phyloP scores from a whole-genome alignment of 2,888 invertebrate species.

The Thereva nobilitata region DNA sequence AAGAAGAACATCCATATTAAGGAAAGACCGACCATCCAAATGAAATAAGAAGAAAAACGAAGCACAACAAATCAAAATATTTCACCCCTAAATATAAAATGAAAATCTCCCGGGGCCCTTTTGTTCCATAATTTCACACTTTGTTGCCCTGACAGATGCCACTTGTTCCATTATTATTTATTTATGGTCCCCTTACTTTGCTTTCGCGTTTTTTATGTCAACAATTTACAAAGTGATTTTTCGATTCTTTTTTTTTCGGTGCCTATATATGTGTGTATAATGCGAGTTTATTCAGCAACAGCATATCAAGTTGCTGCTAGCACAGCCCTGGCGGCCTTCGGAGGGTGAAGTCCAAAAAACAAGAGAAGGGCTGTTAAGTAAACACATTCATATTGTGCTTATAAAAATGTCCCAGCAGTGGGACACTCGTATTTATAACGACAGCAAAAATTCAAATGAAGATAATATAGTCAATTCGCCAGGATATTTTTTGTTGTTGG shows the following conservation, averaged over 20 bases:
- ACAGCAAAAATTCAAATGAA: conserved; percentile 39
- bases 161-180: conserved; percentile 50
- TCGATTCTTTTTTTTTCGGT: conserved; percentile 16
- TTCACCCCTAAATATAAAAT: conserved; percentile 14
- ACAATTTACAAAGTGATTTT: conserved; percentile 43
- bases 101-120: conserved; percentile 23
- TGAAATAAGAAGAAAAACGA: no score
- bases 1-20: no score
- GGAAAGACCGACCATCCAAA: no score
- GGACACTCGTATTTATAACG: conserved; percentile 25
- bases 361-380: conserved; percentile 41
- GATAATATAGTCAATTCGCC: conserved; percentile 31
- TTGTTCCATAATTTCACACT: conserved; percentile 51
- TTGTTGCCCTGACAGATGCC: conserved; percentile 55
- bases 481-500: no score
- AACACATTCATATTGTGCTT: conserved; percentile 42
- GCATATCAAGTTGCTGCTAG: no score
- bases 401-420: conserved; percentile 39
- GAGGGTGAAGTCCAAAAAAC: conserved; percentile 33
- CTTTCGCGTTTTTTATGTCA: conserved; percentile 38
- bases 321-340: not conserved
- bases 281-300: not conserved
- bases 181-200: conserved; percentile 38
- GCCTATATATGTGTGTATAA: not conserved
- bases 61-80: conserved; percentile 25